Base-by-base conservation (phyloP, 2,888 invertebrate species). In the Dryococelus australis region DNA sequence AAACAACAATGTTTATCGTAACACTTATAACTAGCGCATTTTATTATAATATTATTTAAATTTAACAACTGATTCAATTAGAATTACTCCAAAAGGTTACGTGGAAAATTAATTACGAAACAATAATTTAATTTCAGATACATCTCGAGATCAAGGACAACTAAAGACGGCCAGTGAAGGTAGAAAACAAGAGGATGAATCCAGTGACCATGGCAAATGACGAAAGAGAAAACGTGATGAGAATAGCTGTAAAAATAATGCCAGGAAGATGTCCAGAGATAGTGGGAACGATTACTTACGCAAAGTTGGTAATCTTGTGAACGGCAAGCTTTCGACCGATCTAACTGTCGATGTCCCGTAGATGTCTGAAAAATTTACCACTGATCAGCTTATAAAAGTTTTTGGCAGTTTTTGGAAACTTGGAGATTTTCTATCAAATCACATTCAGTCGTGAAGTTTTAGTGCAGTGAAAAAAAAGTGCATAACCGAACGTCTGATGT, bases 381-480 rank as follows among this genome's bases (percentile, higher is more conserved):
- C 13, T 35, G 35, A 83, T 35, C 28, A 83, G 16, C 28, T 35
- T 24, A 28, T 6, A 43, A 83, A 28, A 9, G 43, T 83, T 20
- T 83, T 28, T 83, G 28, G 24, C 13, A 16, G 35, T 35, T 83
- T 83, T 5, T 83, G 28, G 43, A 83, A 83, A 27, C 43, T 28
- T 28, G 83, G 24, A 35, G 43, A 10, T 24, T 35, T 83, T 16
- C 24, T 16, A 35, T n/a, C 35, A 83, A 83, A 83, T 35, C 35
- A 24, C 65, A 65, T 65, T 65, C 20, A 65, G 6, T 65, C 65
- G 65, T 24, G 83, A n/a, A n/a, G 83, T 43, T 43, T 83, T 3
- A 28, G n/a, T 83, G 43, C 83, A 83, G n/a, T n/a, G 35, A 83
- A 35, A 16, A 83, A 43, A 35, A 27, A 83, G 83, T 83, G 20